Evolutionary conservation across 2,888 invertebrate species (phyloP), one percentile per base, ranked within the genome.

Genomic region (Limenitis camilla): DNA sequence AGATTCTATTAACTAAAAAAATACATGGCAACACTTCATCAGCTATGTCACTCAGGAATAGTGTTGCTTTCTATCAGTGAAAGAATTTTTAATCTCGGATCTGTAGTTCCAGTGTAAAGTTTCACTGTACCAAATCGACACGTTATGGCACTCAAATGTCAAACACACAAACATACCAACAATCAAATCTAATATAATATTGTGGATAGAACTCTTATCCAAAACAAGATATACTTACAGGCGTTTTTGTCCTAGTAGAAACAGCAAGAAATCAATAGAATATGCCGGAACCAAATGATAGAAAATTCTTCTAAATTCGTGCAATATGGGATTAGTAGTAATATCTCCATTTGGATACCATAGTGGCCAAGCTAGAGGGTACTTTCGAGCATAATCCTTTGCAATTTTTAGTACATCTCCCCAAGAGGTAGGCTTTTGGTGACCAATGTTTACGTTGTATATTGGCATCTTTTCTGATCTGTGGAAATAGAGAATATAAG

Each of bases 391-490:
- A 45, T 93, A 88, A 27, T 85, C 80, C 66, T 91, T 91, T 8
- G 93, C 93, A 52, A 90, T 87, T 49, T 90, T 85, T 61, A 97
- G 88, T 8, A 98, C 90, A 27, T 95, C 92, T 3, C 92, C 93
- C 96, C 98, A 98, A 0, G 94, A 93, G 32, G 96, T 90, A 3
- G 93, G 93, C 64, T 94, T 90, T 38, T 93, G 90, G 41, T 92
- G 92, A 8, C 96, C 95, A 52, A 94, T 93, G 36, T 96, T 96
- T 61, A 96, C 89, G 74, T 99, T 98, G 83, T 94, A 97, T 5
- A 98, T 94, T 0, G 95, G 94, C 40, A 95, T 89, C 41, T 86
- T 85, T 49, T 88, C 81, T 0, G 89, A 69, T 62, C 94, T 94
- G 73, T 40, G 60, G 60, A 11, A 38, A 33, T 4, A 19, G 0